Evolutionary conservation across 1,140 invertebrate species (phyloP).

Genomic region (Conopomorpha cramerella): DNA sequence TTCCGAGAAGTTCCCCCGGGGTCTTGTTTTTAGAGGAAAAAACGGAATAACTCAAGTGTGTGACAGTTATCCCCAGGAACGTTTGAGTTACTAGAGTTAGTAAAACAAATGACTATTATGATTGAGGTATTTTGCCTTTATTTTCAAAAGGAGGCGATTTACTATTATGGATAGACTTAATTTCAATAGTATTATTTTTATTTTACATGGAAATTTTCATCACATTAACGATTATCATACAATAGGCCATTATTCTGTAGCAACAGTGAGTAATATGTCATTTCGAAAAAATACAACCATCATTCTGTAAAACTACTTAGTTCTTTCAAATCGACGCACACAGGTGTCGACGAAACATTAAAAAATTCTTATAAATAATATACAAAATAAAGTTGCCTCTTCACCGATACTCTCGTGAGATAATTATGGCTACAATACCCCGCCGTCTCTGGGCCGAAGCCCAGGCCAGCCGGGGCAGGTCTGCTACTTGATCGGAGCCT

Average conservation of each 20-base stretch:
- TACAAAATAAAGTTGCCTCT: conserved; percentile 64
- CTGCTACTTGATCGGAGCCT: too few relatives aligned
- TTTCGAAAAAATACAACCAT: conserved; percentile 53
- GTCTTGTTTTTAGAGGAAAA: conserved; percentile 30
- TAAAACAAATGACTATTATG: conserved; percentile 37
- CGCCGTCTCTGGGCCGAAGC: too few relatives aligned
- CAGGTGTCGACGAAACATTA: conserved; percentile 30
- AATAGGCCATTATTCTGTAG: conserved; percentile 53
- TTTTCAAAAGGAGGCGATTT: conserved; percentile 53
- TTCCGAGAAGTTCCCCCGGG: too few relatives aligned
- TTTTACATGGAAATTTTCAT: conserved; percentile 60
- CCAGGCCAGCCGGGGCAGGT: too few relatives aligned
- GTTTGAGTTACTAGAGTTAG: too few relatives aligned
- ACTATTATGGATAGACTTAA: conserved; percentile 54
- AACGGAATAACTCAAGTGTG: conserved; percentile 21
- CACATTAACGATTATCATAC: conserved; percentile 49
- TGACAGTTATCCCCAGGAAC: too few relatives aligned
- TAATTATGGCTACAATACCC: too few relatives aligned
- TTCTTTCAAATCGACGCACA: conserved; percentile 24
- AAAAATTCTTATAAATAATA: conserved; percentile 59
- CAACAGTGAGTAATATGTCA: conserved; percentile 44
- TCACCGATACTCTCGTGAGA: too few relatives aligned
- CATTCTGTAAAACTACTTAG: conserved; percentile 50
- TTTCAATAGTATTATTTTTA: conserved; percentile 56
- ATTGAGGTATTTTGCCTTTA: conserved; percentile 52